Conservation (phyloP, 2,797 vertebrate genomes). For the Urocyon cinereoargenteus region DNA sequence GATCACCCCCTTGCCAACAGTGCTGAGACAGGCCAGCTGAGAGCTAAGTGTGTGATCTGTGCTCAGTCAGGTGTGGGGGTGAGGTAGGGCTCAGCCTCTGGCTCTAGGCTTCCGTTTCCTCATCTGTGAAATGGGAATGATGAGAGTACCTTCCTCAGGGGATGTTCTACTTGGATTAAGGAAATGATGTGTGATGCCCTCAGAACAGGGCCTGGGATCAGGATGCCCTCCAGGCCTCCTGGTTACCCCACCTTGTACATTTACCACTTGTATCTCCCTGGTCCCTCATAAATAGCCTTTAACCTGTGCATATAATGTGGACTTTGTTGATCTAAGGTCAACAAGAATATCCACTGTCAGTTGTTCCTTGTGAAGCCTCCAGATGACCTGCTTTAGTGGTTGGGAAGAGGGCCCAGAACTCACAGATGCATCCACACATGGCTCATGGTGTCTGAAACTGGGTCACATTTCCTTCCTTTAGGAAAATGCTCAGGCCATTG, state of each 20-base stretch:
- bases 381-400: background rate
- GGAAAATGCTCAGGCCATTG: conserved; percentile 63
- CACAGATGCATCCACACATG: conserved; percentile 1
- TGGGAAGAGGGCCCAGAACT: conserved; percentile 46
- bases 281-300: background rate
- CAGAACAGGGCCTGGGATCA: fast-evolving
- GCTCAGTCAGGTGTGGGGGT: background rate
- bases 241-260: background rate
- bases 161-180: background rate
- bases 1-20: background rate
- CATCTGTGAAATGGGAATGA: background rate
- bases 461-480: conserved; percentile 71
- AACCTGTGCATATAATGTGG: background rate
- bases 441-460: conserved; percentile 61
- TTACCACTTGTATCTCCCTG: background rate
- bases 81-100: background rate
- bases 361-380: background rate
- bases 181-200: background rate
- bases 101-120: background rate
- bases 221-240: background rate
- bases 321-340: background rate
- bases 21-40: background rate
- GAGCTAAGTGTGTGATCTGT: background rate
- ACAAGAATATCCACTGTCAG: background rate
- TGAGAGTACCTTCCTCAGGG: background rate